Evolutionary conservation across 2,888 invertebrate species (phyloP), one percentile per base, ranked within the genome.

Genomic region (Idaea aversata): DNA sequence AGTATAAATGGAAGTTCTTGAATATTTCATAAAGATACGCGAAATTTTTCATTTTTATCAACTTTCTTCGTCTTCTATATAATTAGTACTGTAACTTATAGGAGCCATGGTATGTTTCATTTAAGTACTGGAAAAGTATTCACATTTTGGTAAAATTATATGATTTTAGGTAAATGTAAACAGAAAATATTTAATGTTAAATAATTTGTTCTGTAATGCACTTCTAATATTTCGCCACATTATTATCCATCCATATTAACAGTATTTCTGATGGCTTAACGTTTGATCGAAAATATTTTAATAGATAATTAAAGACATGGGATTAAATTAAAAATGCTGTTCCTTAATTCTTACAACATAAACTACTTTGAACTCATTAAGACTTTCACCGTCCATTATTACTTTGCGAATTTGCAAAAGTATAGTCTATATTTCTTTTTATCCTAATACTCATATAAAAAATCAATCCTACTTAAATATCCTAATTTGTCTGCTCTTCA

Each of bases 1-100:
- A 93, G 91, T 83, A 83, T 91, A 91, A 91, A 91, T 89, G 89
- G 82, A 86, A 82, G 81, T 85, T 87, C 80, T 79, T 83, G 83
- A 84, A 82, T 75, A 81, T 83, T 78, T 65, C 70, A 67, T 71
- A 71, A 68, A 72, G 72, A 65, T 74, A 74, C 69, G 70, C 73
- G 69, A 67, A 73, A 70, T 65, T 68, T 60, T 69, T 72, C 69
- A 68, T 70, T 75, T 71, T 73, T 36, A 66, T 70, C 70, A 67
- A 66, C 64, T 67, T 63, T 67, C 68, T 71, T 67, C 70, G 70
- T 66, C 77, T 66, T 71, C 69, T 76, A 73, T 72, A 60, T 25
- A 25, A 25, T 25, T 25, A 70, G 74, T 75, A 70, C 73, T 76
- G 72, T 72, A 73, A 67, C 70, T 71, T 68, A 67, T 72, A 72